Evolutionary conservation across 2,797 vertebrate species (phyloP).

Genomic region (Typhlichthys eigenmanni): DNA sequence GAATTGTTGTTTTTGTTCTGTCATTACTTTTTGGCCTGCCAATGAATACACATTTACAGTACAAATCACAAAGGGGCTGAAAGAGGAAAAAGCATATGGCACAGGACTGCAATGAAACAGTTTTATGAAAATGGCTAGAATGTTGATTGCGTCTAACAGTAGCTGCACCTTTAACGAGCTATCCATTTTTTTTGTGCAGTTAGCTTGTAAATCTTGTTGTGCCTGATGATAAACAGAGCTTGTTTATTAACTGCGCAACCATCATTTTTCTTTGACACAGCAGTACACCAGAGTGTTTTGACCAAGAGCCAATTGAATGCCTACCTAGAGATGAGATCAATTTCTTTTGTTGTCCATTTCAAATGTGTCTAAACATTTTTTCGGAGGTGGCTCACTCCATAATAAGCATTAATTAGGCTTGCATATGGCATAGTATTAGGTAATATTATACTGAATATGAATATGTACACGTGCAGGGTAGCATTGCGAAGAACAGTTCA

Average conservation of each 20-base stretch:
- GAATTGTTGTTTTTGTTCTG: background rate
- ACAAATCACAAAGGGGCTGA: slow-evolving; percentile 1
- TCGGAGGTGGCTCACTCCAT: background rate
- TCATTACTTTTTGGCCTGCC: background rate
- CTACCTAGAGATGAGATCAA: no score
- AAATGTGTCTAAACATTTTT: background rate
- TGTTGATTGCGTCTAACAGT: slow-evolving; percentile 82
- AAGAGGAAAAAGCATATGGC: slow-evolving; percentile 62
- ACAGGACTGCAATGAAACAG: slow-evolving; percentile 70
- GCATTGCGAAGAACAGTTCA: slow-evolving; percentile 56
- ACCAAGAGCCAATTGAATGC: background rate
- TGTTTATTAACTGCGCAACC: slow-evolving; percentile 27
- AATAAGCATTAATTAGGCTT: slow-evolving; percentile 3
- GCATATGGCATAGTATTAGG: background rate
- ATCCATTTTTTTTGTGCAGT: slow-evolving; percentile 32
- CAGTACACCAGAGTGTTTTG: background rate
- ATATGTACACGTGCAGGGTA: background rate
- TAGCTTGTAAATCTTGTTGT: slow-evolving; percentile 43
- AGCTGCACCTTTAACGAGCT: slow-evolving; percentile 60
- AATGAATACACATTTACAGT: no score
- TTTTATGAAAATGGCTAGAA: slow-evolving; percentile 81
- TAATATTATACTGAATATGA: background rate
- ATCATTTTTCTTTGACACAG: slow-evolving; percentile 30
- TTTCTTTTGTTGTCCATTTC: no score
- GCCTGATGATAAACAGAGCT: slow-evolving; percentile 38